These are phyloP conservation scores for Muscidifurax raptorellus DNA, from an alignment of 1,140 invertebrate genomes.

Conservation along the genomic window DNA sequence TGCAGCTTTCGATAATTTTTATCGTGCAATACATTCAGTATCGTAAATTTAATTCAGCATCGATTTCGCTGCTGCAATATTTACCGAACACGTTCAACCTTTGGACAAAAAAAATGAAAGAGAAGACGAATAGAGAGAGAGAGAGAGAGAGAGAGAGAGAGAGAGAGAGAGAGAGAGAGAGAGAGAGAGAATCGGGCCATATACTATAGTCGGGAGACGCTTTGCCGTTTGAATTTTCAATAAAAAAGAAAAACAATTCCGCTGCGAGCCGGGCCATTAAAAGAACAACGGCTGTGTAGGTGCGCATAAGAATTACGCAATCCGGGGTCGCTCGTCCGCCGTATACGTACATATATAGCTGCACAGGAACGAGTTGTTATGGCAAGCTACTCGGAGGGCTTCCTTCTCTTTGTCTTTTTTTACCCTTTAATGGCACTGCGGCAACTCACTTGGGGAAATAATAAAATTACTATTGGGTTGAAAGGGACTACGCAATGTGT, in stretches of 20 bases:
- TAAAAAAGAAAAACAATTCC: background rate
- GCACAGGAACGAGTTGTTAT: conserved; percentile 8
- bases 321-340: background rate
- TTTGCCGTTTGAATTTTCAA: background rate
- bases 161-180: too few species aligned
- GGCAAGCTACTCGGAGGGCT: background rate
- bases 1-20: too few species aligned
- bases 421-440: background rate
- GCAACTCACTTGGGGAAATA: conserved; percentile 2
- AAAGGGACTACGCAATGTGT: background rate
- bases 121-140: too few species aligned
- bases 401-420: background rate
- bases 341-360: too few species aligned
- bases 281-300: background rate
- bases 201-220: too few species aligned
- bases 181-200: too few species aligned
- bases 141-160: too few species aligned
- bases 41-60: too few species aligned
- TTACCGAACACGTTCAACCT: too few species aligned
- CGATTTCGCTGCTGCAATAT: too few species aligned
- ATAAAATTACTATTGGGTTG: background rate
- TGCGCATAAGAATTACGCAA: background rate
- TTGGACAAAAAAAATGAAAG: too few species aligned
- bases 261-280: background rate
- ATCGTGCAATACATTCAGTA: too few species aligned